Conservation (phyloP, 2,113 vertebrate species). For the Siniperca chuatsi region DNA sequence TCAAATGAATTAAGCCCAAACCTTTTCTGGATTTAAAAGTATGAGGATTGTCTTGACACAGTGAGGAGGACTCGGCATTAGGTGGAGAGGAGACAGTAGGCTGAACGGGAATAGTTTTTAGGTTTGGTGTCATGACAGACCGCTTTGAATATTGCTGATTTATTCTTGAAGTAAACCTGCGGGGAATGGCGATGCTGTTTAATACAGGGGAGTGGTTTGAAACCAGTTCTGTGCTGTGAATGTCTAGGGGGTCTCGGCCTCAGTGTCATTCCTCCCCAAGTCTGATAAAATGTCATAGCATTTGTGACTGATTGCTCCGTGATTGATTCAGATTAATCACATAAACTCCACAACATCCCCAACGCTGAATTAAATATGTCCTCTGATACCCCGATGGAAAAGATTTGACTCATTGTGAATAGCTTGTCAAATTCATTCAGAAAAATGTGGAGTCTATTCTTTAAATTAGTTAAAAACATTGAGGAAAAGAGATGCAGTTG, state of each 20-base stretch:
- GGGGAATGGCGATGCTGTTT: no score
- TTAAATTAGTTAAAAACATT: not conserved
- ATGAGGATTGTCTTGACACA: no score
- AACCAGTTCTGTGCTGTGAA: no score
- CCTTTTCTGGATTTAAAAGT: no score
- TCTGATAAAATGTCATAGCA: not conserved
- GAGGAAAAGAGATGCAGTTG: not conserved
- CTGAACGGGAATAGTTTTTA: no score
- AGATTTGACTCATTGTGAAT: not conserved
- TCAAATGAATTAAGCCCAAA: no score
- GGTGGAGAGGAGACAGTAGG: no score
- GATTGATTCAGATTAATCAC: not conserved
- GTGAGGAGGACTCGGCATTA: no score
- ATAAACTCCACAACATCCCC: not conserved
- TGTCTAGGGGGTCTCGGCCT: not conserved
- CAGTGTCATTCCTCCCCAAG: not conserved
- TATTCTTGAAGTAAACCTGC: no score
- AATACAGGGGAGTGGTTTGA: no score
- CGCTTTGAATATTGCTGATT: no score
- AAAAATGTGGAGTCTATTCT: not conserved
- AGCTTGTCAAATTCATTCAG: not conserved
- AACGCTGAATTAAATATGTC: not conserved
- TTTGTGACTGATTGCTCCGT: not conserved
- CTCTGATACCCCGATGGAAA: not conserved
- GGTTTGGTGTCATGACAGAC: no score